Percentiles rank a stretch among this genome's conserved stretches.
Evolutionary conservation across 2,888 invertebrate species (phyloP).

Genomic region (Nephrotoma flavescens): DNA sequence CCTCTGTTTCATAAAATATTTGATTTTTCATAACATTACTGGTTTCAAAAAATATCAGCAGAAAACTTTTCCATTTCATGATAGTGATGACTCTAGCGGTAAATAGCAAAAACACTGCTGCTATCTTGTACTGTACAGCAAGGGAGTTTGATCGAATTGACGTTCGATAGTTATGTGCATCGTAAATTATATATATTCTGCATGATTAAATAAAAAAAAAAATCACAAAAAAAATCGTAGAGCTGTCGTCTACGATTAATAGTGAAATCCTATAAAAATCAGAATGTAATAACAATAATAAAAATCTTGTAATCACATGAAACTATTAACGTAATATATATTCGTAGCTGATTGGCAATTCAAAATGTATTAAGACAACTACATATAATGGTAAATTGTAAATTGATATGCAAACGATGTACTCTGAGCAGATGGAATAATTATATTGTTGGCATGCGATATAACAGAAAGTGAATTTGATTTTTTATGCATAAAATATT

Average conservation of each 20-base stretch:
- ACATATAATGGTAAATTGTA: not conserved
- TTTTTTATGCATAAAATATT: not conserved
- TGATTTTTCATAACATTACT: no score
- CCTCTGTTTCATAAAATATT: no score
- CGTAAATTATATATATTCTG: no score
- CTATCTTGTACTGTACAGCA: no score
- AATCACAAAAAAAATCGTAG: not conserved
- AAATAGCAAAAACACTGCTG: no score
- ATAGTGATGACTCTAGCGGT: no score
- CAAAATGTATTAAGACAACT: not conserved
- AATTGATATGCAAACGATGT: not conserved
- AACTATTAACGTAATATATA: not conserved
- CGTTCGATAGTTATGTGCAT: no score
- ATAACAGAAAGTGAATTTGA: not conserved
- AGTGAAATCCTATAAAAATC: not conserved
- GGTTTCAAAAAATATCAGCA: no score
- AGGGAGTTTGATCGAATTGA: no score
- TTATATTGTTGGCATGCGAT: not conserved
- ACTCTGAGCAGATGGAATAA: not conserved
- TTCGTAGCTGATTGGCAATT: not conserved
- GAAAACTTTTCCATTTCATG: no score
- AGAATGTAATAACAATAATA: not conserved
- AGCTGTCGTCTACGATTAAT: not conserved
- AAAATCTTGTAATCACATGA: not conserved
- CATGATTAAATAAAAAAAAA: not conserved